A percentile compares a stretch with the other conserved stretches of the same genome.
Conservation (phyloP, 2,113 vertebrate species). For the Gracilinanus agilis region DNA sequence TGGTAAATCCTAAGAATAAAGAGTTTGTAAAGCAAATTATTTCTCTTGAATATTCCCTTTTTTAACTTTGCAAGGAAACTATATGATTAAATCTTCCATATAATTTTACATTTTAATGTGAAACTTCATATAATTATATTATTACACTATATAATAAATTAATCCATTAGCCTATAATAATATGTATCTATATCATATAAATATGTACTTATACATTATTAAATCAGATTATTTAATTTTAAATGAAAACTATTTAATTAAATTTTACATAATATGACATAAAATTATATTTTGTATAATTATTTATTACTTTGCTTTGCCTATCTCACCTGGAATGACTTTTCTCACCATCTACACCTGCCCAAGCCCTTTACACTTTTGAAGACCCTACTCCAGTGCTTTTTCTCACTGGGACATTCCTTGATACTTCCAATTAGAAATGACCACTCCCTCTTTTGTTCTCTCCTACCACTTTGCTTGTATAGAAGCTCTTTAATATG, state of each 20-base stretch:
- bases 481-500: background rate
- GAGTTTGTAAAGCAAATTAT: background rate
- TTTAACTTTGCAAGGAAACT: background rate
- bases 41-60: background rate
- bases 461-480: background rate
- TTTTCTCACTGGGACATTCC: background rate
- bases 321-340: background rate
- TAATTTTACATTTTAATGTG: too few species aligned
- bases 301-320: background rate
- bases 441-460: background rate
- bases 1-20: background rate
- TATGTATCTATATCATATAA: too few species aligned
- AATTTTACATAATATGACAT: too few species aligned
- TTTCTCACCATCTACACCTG: background rate
- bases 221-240: too few species aligned
- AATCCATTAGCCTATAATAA: too few species aligned
- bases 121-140: too few species aligned
- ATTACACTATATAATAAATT: too few species aligned
- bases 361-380: background rate
- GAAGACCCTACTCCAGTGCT: background rate
- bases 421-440: background rate
- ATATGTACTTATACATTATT: too few species aligned
- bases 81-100: background rate
- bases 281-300: too few species aligned
- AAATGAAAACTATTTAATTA: too few species aligned